Base-by-base conservation (phyloP, 1,140 invertebrate species). In the Penaeus vannamei region DNA sequence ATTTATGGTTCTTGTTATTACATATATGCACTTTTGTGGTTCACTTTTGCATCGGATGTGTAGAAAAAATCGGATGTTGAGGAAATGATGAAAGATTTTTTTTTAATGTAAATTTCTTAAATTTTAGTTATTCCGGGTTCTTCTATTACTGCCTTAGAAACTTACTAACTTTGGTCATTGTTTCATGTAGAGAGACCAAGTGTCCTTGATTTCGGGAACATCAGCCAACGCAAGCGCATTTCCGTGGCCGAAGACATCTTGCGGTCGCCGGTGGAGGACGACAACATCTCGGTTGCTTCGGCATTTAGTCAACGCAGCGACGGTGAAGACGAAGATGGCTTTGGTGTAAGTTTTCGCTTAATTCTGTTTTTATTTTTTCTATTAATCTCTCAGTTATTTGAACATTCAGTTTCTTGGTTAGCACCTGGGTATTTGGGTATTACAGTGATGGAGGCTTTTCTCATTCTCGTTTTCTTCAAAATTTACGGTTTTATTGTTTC, bases 231-330 rank as follows among this genome's bases (percentile, higher is more conserved):
- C 84, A 89, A 85, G 80, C 79, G 83, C 79, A 89, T 89, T 23
- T 85, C 83, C 36, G 87, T 89, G n/a, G 84, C 83, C 26, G 87
- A 89, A 46, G 87, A 85, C 72, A 89, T 89, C 42, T 69, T 89
- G 53, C 32, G 59, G 7, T 89, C 87, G 22, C 84, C 87, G 14
- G n/a, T 85, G 79, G 87, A 85, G 19, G 81, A 84, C 36, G 87
- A 89, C 42, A 85, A 20, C 42, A 85, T 88, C 20, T 88, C 86
- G 72, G 86, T 88, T n/a, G 81, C 80, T 22, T 88, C 86, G 17
- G 80, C 86, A 61, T 88, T 88, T 66, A 88, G 86, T 60, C 81
- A 84, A 20, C 66, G 86, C 17, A 88, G 86, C 60, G 81, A 85
- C 29, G 59, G 77, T 1, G 69, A 72, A 36, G 69, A 72, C 10